phyloP scores from a whole-genome alignment of 2,113 vertebrate species.

The Lepisosteus osseus region DNA sequence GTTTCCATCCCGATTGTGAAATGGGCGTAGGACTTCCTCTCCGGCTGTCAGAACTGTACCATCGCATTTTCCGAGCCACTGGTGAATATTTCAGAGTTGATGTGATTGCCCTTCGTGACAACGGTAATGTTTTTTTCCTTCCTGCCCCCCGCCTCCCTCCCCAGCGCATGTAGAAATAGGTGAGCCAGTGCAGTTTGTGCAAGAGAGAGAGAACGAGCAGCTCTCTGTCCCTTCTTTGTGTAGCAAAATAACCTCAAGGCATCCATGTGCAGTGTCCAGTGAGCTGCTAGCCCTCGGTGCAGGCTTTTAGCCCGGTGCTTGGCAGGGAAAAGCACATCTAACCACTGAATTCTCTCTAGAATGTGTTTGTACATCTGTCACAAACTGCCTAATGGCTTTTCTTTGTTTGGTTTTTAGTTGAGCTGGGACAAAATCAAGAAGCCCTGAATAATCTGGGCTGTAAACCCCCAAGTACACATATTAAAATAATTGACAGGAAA shows the following conservation, averaged over 20 bases:
- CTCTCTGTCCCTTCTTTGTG: constrained; percentile 53
- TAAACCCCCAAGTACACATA: constrained; percentile 26
- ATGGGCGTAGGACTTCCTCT: constrained; percentile 77
- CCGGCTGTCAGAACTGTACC: constrained; percentile 88
- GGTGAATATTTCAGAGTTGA: constrained; percentile 98
- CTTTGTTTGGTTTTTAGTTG: constrained; percentile 31
- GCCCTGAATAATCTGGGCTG: constrained; percentile 57
- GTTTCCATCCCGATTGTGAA: constrained; percentile 89
- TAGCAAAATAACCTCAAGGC: constrained; percentile 63
- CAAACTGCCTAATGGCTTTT: constrained; percentile 32
- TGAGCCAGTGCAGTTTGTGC: background rate
- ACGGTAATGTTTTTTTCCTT: constrained; percentile 47
- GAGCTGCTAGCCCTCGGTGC: constrained; percentile 47
- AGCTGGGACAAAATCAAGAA: constrained; percentile 54
- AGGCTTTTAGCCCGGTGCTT: constrained; percentile 53
- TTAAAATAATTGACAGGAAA: too few relatives aligned
- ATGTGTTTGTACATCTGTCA: constrained; percentile 49
- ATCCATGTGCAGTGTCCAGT: constrained; percentile 45
- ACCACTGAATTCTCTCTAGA: constrained; percentile 53
- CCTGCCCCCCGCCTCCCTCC: constrained; percentile 38
- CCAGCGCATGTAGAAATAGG: constrained; percentile 14
- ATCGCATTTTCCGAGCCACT: constrained; percentile 94
- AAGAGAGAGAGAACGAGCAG: constrained; percentile 23
- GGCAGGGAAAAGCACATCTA: constrained; percentile 63
- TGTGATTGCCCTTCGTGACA: constrained; percentile 95